Base-by-base conservation (phyloP, 2,113 vertebrate species). In the Macaca mulatta region DNA sequence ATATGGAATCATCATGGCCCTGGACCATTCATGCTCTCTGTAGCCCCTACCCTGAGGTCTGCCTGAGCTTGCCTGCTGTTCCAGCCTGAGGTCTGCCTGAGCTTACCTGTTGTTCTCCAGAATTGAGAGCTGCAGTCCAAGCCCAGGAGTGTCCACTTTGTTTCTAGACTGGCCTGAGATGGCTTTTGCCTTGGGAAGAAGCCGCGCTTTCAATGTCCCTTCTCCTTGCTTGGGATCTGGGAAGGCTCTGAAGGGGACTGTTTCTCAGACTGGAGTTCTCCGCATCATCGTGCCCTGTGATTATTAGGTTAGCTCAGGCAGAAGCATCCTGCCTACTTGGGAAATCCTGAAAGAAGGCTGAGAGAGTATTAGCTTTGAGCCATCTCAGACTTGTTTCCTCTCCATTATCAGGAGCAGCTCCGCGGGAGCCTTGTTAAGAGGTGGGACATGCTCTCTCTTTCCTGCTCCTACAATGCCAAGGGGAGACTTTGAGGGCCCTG, bases 281-380 rank as follows among this genome's bases (percentile, higher is more conserved):
- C 9, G 5, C 1, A 1, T 30, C 43, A 17, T 32, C 17, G 3
- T 5, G 40, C 27, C 25, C 59, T 18, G 50, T 81, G 92, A 89
- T 86, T 40, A 85, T 67, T 59, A 81, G 52, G 82, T 89, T 95
- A 72, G 23, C 59, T 90, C 90, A 83, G 61, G 50, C 87, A 89
- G 72, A 92, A 92, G 35, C 25, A 3, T 45, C 52, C 84, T 87
- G 45, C 75, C 59, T 74, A 13, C n/a, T 50, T 87, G 59, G 80
- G 6, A 64, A 20, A 48, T 80, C 40, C 18, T 35, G 69, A 59
- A 80, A 55, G 48, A 57, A 61, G 13, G 22, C 48, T 45, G 40
- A 74, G 25, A 78, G 35, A 27, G 45, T 0, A n/a, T n/a, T n/a
- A n/a, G n/a, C n/a, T n/a, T n/a, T 27, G 59, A 90, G n/a, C 83